Base-by-base conservation (phyloP, 2,888 invertebrate species). In the Lasioglossum oenotherae region DNA sequence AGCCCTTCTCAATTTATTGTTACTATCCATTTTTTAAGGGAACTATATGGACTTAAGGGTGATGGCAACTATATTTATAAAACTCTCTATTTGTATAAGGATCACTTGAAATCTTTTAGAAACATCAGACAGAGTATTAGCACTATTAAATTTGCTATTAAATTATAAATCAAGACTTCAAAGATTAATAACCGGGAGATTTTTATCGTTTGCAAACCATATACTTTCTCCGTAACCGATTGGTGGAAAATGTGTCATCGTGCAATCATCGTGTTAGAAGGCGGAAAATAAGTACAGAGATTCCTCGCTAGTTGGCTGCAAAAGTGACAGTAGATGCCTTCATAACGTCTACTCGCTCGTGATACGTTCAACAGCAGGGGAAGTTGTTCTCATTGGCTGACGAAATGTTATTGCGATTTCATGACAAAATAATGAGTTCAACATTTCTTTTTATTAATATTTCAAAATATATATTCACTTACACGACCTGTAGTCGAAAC, bases 151-250 rank as follows among this genome's bases (percentile, higher is more conserved):
- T 71, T 41, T 41, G n/a, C n/a, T n/a, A 71, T 6, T 23, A n/a
- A 71, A 41, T 38, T 38, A n/a, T 2, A 41, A 71, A n/a, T n/a
- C 41, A 2, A 71, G 23, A 41, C 12, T 38, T 41, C 2, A 71
- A 71, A n/a, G 12, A 41, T 71, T 41, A 71, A 41, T 23, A 71
- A 41, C 41, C 41, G 23, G 41, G 4, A n/a, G 23, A 71, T 71
- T 38, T 71, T n/a, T 14, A n/a, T n/a, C 41, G 19, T 41, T 41
- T 23, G 12, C n/a, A 41, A 38, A 71, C 71, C 41, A 41, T n/a
- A 38, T 41, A 71, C 71, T 71, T 71, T n/a, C 71, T 41, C 71
- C 71, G 69, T 69, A 69, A 23, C 19, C 23, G 69, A 69, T 69
- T 69, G 69, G 69, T 38, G 38, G 38, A 38, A 69, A 35, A 69